These are phyloP conservation scores for Forbesichthys agassizii DNA, from an alignment of 2,113 vertebrate species.

Conservation along the genomic window DNA sequence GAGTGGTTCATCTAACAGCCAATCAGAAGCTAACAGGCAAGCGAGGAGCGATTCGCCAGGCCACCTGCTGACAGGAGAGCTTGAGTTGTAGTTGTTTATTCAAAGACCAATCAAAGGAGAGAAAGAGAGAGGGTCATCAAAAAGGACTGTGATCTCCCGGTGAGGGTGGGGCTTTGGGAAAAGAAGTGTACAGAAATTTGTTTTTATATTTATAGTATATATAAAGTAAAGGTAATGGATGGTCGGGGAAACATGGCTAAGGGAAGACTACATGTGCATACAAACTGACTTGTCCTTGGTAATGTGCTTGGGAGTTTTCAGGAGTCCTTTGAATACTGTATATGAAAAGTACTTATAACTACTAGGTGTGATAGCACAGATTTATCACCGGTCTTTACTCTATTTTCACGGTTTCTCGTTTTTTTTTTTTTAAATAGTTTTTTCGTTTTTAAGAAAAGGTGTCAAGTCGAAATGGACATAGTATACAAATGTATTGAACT, in stretches of 20 bases:
- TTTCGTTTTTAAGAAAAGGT: conserved; percentile 63
- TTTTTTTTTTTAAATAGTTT: conserved; percentile 69
- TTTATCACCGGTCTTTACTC: conserved; percentile 65
- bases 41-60: neutral
- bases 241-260: conserved; percentile 57
- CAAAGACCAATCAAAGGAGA: conserved; percentile 34
- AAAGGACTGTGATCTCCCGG: conserved; percentile 54
- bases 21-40: conserved; percentile 23
- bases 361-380: conserved; percentile 69
- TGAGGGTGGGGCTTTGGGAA: conserved; percentile 6
- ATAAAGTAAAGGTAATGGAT: conserved; percentile 74
- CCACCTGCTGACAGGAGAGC: conserved; percentile 10
- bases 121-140: conserved; percentile 25
- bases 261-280: conserved; percentile 69
- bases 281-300: conserved; percentile 82
- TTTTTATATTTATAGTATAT: conserved; percentile 70
- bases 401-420: conserved; percentile 53
- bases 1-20: conserved; percentile 92
- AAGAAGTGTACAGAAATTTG: conserved; percentile 66
- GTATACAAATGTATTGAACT: conserved; percentile 27
- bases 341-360: conserved; percentile 68
- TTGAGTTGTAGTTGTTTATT: conserved; percentile 26
- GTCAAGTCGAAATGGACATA: conserved; percentile 51
- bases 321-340: conserved; percentile 81
- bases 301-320: conserved; percentile 84